These are phyloP conservation scores for Diaphora mendica DNA, from an alignment of 2,888 invertebrate genomes.

Conservation along the genomic window DNA sequence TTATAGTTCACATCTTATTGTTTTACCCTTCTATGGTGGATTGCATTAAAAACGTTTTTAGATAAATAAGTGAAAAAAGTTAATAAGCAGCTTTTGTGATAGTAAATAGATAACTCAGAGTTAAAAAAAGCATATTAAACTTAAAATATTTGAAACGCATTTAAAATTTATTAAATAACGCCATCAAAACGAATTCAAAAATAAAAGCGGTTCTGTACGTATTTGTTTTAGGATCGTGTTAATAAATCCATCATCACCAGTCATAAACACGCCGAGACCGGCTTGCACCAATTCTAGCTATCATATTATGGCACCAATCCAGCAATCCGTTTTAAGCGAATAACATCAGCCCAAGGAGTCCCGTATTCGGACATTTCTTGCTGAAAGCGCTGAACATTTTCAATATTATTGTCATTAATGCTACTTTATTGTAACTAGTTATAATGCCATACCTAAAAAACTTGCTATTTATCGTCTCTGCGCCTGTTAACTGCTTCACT, in stretches of 20 bases:
- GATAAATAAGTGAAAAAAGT: not conserved
- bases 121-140: not conserved
- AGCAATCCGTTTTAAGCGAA: not conserved
- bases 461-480: not conserved
- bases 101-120: not conserved
- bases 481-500: not conserved
- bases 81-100: not conserved
- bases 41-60: not conserved
- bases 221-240: not conserved
- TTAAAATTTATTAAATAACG: too few relatives aligned
- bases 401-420: not conserved
- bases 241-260: slow-evolving; percentile 5
- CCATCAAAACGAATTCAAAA: not conserved
- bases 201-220: not conserved
- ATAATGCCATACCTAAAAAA: too few relatives aligned
- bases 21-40: not conserved
- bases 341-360: not conserved
- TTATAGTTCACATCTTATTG: slow-evolving; percentile 21
- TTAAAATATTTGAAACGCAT: too few relatives aligned
- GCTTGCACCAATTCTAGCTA: not conserved
- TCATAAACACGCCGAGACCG: slow-evolving; percentile 2
- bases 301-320: slow-evolving; percentile 9
- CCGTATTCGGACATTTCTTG: not conserved
- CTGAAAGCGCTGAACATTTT: not conserved
- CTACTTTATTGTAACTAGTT: not conserved